Percentiles rank a stretch among this genome's conserved stretches.
These are phyloP conservation scores for Lucilia sericata DNA, from an alignment of 1,140 invertebrate species.

Conservation along the genomic window DNA sequence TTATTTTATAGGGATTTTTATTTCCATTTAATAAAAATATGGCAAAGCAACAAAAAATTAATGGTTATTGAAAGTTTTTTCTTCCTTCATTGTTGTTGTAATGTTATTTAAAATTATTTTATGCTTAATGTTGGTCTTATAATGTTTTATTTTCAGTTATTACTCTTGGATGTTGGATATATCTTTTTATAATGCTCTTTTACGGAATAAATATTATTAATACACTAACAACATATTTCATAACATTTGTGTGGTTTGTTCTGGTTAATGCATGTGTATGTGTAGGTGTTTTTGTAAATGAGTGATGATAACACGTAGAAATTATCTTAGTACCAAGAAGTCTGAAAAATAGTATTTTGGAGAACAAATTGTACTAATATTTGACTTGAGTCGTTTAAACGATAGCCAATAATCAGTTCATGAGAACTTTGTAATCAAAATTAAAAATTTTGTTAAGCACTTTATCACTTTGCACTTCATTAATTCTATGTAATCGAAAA, in stretches of 20 bases:
- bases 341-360: background rate
- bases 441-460: no score
- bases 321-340: background rate
- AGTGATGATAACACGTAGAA: background rate
- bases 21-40: background rate
- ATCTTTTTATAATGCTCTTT: background rate
- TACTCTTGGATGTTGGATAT: background rate
- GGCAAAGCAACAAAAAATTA: background rate
- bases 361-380: no score
- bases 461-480: no score
- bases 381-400: no score
- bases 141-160: background rate
- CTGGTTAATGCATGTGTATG: background rate
- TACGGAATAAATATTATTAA: conserved; percentile 4
- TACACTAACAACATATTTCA: background rate
- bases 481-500: no score
- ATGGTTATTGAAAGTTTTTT: background rate
- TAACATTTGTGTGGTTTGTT: background rate
- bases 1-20: conserved; percentile 3
- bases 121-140: background rate
- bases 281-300: background rate
- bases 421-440: no score
- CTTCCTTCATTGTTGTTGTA: background rate
- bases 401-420: no score
- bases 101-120: conserved; percentile 9